These are phyloP conservation scores for Daboia siamensis DNA, from an alignment of 2,113 vertebrate species.

Conservation along the genomic window DNA sequence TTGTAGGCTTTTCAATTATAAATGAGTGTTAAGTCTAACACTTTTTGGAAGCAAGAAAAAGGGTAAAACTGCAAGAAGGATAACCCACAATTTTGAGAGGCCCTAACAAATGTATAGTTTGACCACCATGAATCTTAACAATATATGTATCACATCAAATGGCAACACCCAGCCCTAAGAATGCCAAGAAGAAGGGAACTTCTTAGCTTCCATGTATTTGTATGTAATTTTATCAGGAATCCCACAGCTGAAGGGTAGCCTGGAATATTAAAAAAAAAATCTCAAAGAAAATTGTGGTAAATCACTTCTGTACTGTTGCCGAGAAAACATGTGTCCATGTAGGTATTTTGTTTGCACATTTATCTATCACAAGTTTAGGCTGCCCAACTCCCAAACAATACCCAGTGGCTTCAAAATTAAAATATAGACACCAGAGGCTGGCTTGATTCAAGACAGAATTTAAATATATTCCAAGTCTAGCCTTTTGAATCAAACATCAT, in stretches of 20 bases:
- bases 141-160: neutral
- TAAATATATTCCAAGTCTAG: neutral
- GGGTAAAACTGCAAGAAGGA: neutral
- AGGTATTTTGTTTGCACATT: neutral
- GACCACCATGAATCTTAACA: neutral
- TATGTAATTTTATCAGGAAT: neutral
- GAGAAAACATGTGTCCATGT: neutral
- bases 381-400: neutral
- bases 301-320: neutral
- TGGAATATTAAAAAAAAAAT: neutral
- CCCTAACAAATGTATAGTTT: neutral
- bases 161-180: neutral
- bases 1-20: neutral
- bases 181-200: neutral
- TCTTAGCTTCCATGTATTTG: neutral
- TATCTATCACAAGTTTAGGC: neutral
- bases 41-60: neutral
- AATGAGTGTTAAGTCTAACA: neutral
- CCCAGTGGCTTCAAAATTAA: neutral
- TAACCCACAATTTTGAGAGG: neutral
- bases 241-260: neutral
- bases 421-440: neutral
- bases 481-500: constrained; percentile 26
- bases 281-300: neutral
- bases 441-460: neutral